These are phyloP conservation scores for Chironomus striatipennis DNA, from an alignment of 1,140 invertebrate species.

Conservation along the genomic window DNA sequence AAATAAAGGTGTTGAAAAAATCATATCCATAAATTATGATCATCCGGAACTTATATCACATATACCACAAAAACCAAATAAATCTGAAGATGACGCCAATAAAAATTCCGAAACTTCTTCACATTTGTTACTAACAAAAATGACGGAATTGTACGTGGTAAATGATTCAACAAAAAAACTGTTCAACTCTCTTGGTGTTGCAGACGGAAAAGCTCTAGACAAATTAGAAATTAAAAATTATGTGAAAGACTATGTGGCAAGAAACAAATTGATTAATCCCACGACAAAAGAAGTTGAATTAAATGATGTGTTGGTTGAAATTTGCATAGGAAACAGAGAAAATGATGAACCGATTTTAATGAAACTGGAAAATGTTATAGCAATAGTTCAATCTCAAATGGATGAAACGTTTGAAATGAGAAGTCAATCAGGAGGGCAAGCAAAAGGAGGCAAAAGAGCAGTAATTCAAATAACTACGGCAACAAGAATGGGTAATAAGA, in stretches of 20 bases:
- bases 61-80: slow-evolving; percentile 28
- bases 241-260: slow-evolving; percentile 70
- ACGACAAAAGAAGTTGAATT: slow-evolving; percentile 37
- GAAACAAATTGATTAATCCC: slow-evolving; percentile 54
- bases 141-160: slow-evolving; percentile 60
- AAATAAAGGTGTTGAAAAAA: slow-evolving; percentile 63
- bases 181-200: slow-evolving; percentile 45
- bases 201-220: slow-evolving; percentile 65
- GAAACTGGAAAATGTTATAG: slow-evolving; percentile 65
- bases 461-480: slow-evolving; percentile 70
- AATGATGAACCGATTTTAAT: slow-evolving; percentile 30
- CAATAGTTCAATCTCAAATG: slow-evolving; percentile 62
- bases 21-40: slow-evolving; percentile 47
- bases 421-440: slow-evolving; percentile 35
- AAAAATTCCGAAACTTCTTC: not conserved
- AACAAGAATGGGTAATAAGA: slow-evolving; percentile 78
- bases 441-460: slow-evolving; percentile 65
- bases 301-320: slow-evolving; percentile 38
- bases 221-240: slow-evolving; percentile 56
- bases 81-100: slow-evolving; percentile 28
- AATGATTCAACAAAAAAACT: slow-evolving; percentile 38
- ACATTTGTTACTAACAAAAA: slow-evolving; percentile 39
- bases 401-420: slow-evolving; percentile 62
- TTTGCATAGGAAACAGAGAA: slow-evolving; percentile 30
- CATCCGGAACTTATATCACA: slow-evolving; percentile 46